Base-by-base conservation (phyloP, 2,888 invertebrate species). In the Sisyra terminalis region DNA sequence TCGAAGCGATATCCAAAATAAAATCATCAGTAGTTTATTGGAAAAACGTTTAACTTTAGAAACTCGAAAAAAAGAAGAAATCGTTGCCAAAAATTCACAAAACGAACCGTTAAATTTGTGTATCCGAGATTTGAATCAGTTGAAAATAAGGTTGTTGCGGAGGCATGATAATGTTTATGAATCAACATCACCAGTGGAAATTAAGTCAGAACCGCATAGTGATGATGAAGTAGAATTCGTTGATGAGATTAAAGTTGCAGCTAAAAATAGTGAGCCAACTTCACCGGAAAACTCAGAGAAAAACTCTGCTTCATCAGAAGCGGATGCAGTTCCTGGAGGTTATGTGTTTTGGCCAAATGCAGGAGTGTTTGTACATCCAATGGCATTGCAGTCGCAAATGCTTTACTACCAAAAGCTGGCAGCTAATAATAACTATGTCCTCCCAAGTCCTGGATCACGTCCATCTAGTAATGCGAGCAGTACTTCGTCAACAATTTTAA, bases 71-170 rank as follows among this genome's bases (percentile, higher is more conserved):
- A 56, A 64, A 49, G 50, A 65, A 63, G 52, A 60, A 53, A 29
- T 41, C 11, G 47, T 10, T 63, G 60, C 61, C 47, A 61, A 57
- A 35, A 45, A 45, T 6, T 64, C 69, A 42, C 69, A 71, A 50
- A 77, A 81, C 40, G 84, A 87, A 54, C 88, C 88, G 0, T 63
- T 89, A 4, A 89, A 89, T 61, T 69, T 89, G 3, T 89, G 88
- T 56, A 72, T 88, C 44, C 66, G 85, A 41, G 88, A 88, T 55
- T 67, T 78, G 39, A 75, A 74, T 51, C 76, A 77, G 47, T 57
- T 79, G 16, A 79, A 78, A 53, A 71, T 78, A 48, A 69, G 76
- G 49, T 65, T 78, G 29, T 62, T 73, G 41, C 66, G 72, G 51
- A 75, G 73, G 48, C 71, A 73, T 46, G 75, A 73, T 0, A 73